A percentile compares a stretch with the other conserved stretches of the same genome.
Evolutionary conservation across 2,797 vertebrate genomes (phyloP).

Genomic region (Triplophysa bombifrons): DNA sequence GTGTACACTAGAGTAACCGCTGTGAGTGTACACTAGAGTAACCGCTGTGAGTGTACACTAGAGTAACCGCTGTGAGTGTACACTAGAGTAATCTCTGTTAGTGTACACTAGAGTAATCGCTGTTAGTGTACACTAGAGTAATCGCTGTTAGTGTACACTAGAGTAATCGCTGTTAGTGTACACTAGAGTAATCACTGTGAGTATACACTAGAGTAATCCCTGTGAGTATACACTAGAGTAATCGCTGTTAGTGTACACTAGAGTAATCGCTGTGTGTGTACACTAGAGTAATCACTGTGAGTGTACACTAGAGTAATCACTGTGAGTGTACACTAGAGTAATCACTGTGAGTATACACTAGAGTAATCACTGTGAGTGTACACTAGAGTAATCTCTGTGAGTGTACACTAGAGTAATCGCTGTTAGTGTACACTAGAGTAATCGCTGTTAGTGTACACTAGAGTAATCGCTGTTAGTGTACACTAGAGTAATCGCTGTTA

Average conservation of each 20-base stretch:
- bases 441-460: background rate
- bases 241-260: background rate
- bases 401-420: background rate
- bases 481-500: no score
- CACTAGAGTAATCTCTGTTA: background rate
- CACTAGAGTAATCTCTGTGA: no score
- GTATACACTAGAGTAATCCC: background rate
- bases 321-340: background rate
- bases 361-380: no score
- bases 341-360: background rate
- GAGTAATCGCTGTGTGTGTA: background rate
- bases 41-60: background rate
- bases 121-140: background rate
- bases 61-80: no score
- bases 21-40: background rate
- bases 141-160: no score
- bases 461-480: slow-evolving; percentile 85
- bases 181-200: background rate
- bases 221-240: background rate
- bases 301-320: background rate
- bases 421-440: background rate
- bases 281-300: no score
- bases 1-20: background rate
- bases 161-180: background rate
- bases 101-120: background rate